Percentiles rank a stretch among this genome's conserved stretches.
Conservation (phyloP, 1,140 invertebrate species). For the Drosophila yakuba region DNA sequence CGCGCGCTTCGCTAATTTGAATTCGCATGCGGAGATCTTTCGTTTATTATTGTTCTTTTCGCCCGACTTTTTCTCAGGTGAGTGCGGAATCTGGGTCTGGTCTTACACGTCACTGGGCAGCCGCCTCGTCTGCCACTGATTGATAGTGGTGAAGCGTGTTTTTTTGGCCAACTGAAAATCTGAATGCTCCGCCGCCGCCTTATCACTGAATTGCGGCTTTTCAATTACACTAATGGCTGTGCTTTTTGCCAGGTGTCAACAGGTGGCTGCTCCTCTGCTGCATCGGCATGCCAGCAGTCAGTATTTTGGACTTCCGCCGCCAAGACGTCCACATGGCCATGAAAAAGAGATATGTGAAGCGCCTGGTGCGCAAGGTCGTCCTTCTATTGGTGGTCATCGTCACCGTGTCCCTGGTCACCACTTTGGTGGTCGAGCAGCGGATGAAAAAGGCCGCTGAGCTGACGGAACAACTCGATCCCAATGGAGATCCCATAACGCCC, state of each 20-base stretch:
- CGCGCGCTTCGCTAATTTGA: slow-evolving; percentile 37
- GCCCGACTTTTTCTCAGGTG: slow-evolving; percentile 9
- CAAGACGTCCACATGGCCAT: slow-evolving; percentile 56
- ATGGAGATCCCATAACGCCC: slow-evolving; percentile 72
- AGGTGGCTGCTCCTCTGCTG: slow-evolving; percentile 22
- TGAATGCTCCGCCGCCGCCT: slow-evolving; percentile 14
- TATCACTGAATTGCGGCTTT: slow-evolving; percentile 26
- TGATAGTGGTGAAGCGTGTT: slow-evolving; percentile 70
- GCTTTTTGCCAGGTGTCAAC: slow-evolving; percentile 61
- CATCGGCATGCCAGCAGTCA: slow-evolving; percentile 39
- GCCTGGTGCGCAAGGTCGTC: slow-evolving; percentile 63
- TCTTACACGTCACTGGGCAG: slow-evolving; percentile 11
- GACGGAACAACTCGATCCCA: slow-evolving; percentile 52
- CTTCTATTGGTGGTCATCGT: slow-evolving; percentile 46
- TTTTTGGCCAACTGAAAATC: slow-evolving; percentile 20
- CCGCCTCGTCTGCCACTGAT: slow-evolving; percentile 34
- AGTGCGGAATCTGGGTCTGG: not conserved
- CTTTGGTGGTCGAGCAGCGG: slow-evolving; percentile 69
- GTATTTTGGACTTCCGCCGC: slow-evolving; percentile 12
- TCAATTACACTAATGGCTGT: slow-evolving; percentile 70
- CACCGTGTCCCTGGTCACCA: slow-evolving; percentile 63
- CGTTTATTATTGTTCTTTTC: slow-evolving; percentile 3
- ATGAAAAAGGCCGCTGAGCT: not conserved
- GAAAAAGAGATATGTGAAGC: slow-evolving; percentile 72
- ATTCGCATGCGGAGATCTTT: not conserved